Conservation (phyloP, 2,888 invertebrate genomes). For the Ametastegia equiseti region DNA sequence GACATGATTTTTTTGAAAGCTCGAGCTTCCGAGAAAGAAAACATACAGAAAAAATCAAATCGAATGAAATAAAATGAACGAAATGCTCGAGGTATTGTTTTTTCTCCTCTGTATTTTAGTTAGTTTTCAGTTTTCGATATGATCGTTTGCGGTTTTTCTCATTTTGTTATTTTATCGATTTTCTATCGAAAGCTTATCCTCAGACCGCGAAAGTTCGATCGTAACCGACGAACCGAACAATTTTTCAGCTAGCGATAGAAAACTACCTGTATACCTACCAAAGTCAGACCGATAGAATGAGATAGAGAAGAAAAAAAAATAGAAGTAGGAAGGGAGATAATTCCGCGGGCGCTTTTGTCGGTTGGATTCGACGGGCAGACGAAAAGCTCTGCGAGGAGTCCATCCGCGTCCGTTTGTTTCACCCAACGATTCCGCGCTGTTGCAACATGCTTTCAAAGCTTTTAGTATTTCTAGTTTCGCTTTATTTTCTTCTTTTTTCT, state of each 20-base stretch:
- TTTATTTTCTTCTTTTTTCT: neutral
- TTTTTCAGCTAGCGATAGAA: neutral
- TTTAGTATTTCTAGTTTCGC: slow-evolving; percentile 36
- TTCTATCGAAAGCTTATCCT: neutral
- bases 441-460: slow-evolving; percentile 30
- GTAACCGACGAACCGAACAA: neutral
- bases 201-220: neutral
- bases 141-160: neutral
- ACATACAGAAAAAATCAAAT: too few relatives aligned
- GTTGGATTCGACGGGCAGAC: slow-evolving; percentile 14
- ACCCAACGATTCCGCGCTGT: slow-evolving; percentile 24
- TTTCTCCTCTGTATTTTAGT: too few relatives aligned
- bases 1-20: too few relatives aligned
- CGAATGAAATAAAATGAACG: too few relatives aligned
- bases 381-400: slow-evolving; percentile 27
- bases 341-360: slow-evolving; percentile 36
- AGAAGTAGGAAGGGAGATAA: slow-evolving; percentile 16
- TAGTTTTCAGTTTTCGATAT: too few relatives aligned
- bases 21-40: too few relatives aligned
- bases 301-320: neutral
- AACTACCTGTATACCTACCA: neutral
- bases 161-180: neutral
- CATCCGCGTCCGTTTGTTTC: slow-evolving; percentile 38
- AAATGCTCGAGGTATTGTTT: too few relatives aligned
- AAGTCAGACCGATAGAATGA: neutral